Evolutionary conservation across 2,888 invertebrate genomes (phyloP).

Genomic region (Platycnemis pennipes): DNA sequence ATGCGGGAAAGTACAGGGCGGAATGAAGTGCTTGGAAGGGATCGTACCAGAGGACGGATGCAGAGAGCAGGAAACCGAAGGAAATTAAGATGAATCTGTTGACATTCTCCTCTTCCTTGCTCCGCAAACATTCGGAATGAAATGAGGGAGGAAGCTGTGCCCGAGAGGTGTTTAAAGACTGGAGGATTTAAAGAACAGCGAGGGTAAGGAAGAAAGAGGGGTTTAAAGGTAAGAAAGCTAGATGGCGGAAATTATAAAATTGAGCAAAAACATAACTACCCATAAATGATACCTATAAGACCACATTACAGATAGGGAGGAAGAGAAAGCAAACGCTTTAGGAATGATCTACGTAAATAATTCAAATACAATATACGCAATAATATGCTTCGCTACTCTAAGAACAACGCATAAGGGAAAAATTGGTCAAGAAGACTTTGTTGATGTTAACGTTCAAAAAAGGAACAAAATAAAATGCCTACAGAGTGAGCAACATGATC

Average conservation of each 20-base stretch:
- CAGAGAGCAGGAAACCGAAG: neutral
- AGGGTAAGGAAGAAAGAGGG: neutral
- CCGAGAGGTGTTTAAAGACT: neutral
- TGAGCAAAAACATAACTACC: neutral
- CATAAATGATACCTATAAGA: neutral
- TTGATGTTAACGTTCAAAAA: neutral
- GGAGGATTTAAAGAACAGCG: neutral
- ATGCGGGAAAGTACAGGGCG: neutral
- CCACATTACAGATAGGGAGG: too few species aligned
- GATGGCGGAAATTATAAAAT: neutral
- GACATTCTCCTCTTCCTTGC: neutral
- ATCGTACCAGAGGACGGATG: neutral
- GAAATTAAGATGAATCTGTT: constrained; percentile 43
- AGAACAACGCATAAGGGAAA: neutral
- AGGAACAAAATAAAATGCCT: neutral
- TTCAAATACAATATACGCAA: neutral
- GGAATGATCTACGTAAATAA: neutral
- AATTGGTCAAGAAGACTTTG: neutral
- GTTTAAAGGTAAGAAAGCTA: neutral
- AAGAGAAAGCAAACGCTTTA: neutral
- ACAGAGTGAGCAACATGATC: neutral
- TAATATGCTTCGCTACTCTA: neutral
- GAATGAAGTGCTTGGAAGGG: neutral
- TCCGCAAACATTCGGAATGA: neutral
- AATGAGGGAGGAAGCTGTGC: neutral